Percentiles rank a stretch among this genome's conserved stretches.
Evolutionary conservation across 2,888 invertebrate genomes (phyloP).

Genomic region (Caenorhabditis sp.): DNA sequence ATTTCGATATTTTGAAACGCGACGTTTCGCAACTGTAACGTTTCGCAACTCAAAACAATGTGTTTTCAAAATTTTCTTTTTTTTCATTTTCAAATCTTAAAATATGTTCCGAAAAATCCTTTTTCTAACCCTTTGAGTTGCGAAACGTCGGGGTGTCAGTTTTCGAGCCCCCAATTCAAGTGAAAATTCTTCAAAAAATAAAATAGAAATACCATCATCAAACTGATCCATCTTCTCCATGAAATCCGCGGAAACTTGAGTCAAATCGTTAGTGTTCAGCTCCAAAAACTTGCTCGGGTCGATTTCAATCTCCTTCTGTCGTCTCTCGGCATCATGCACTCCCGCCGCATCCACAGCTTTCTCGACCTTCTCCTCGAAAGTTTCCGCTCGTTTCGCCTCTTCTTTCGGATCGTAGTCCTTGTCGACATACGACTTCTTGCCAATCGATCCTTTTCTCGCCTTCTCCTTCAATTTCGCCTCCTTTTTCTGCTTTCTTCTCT

Average conservation of each 20-base stretch:
- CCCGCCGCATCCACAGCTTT: conserved; percentile 58
- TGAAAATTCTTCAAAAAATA: background rate
- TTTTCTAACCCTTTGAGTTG: too few relatives aligned
- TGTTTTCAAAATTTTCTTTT: too few relatives aligned
- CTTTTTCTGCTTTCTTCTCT: conserved; percentile 58
- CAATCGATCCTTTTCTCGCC: conserved; percentile 39
- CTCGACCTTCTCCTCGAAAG: conserved; percentile 58
- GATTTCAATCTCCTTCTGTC: conserved; percentile 39
- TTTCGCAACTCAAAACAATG: too few relatives aligned
- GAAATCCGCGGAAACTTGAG: conserved; percentile 71
- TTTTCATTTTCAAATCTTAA: too few relatives aligned
- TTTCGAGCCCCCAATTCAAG: background rate
- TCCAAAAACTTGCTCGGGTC: conserved; percentile 73
- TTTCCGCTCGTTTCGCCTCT: conserved; percentile 23
- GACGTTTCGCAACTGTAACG: too few relatives aligned
- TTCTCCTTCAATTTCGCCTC: conserved; percentile 44
- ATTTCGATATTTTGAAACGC: too few relatives aligned
- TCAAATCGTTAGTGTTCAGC: conserved; percentile 67
- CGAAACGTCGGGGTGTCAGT: too few relatives aligned
- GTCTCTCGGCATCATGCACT: conserved; percentile 49
- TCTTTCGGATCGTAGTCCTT: conserved; percentile 43
- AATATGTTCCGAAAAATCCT: too few relatives aligned
- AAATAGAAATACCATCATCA: conserved; percentile 61
- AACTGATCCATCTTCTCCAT: conserved; percentile 73
- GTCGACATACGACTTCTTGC: conserved; percentile 42